Evolutionary conservation across 37 sponge, comb jelly and placozoan genomes (phyloP), one percentile per base, ranked within the genome.

Genomic region (Oopsacas minuta): DNA sequence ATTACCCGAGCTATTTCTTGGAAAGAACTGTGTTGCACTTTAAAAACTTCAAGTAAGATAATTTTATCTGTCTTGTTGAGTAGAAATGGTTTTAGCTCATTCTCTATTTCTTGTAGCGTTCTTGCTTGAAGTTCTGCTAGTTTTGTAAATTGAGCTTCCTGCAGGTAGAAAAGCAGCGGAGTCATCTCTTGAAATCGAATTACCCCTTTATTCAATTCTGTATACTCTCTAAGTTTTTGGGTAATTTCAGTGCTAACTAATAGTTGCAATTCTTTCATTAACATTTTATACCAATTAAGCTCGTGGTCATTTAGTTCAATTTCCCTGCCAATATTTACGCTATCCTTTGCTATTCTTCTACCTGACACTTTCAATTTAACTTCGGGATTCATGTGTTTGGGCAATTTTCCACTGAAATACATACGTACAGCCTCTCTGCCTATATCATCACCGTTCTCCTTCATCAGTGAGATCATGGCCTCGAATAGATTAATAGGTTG

Each of bases 341-440:
- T 34, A 32, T 61, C 28, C 3, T 12, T 3, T 8, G 49, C 8
- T 42, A 42, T 15, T 42, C 12, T 15, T 42, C 49, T 42, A 12
- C 75, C 75, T 10, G 30, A 3, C 1, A 61, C 75, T 3, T 12
- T 61, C 75, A 61, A 61, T 3, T 12, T 12, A 32, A 3, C 17
- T 25, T 25, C 28, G 20, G 75, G 75, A 3, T 61, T 61, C 20
- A n/a, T 7, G 7, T 32, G 75, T 5, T 25, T 25, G 7, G 75
- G 28, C 3, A 25, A n/a, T 3, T 61, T 61, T 3, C 75, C 75
- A 12, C 75, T 61, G 75, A 61, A 61, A 61, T 12, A 61, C 28
- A 61, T 61, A n/a, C 75, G 75, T 25, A 61, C 75, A 61, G 75
- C 75, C 30, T 61, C 75, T 61, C 22, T 20, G 28, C 75, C 75